These are phyloP conservation scores for Gorilla gorilla DNA, from an alignment of 2,113 vertebrate genomes.

Conservation along the genomic window DNA sequence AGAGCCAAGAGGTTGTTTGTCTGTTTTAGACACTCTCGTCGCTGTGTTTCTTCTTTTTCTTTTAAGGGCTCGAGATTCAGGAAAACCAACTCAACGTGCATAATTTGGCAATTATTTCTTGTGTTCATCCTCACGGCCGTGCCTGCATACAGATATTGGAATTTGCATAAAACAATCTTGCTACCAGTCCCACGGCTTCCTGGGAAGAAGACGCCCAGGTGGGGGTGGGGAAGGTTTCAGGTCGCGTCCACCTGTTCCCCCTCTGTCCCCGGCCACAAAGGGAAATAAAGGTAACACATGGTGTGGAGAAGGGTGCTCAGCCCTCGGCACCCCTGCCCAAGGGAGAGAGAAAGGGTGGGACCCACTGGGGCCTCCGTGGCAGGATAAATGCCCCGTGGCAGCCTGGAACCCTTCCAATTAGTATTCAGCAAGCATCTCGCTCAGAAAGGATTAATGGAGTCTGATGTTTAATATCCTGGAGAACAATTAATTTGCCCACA, in stretches of 20 bases:
- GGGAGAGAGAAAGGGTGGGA: background rate
- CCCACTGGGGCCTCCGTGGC: background rate
- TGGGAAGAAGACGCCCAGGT: conserved; percentile 53
- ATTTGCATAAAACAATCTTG: conserved; percentile 86
- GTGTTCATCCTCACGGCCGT: conserved; percentile 78
- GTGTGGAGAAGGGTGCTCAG: conserved; percentile 56
- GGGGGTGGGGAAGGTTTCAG: conserved; percentile 34
- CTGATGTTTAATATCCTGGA: conserved; percentile 99
- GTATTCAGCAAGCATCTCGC: conserved; percentile 94
- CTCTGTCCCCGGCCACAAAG: conserved; percentile 77
- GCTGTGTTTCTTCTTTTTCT: background rate
- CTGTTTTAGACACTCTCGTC: background rate
- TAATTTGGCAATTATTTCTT: conserved; percentile 86
- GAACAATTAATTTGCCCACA: conserved; percentile 99
- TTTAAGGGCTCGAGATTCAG: conserved; percentile 65
- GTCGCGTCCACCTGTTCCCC: conserved; percentile 73
- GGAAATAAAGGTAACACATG: conserved; percentile 75
- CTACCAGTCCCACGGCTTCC: background rate
- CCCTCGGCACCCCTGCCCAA: background rate
- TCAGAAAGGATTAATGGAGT: conserved; percentile 99
- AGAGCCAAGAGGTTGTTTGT: fast-evolving
- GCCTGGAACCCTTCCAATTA: conserved; percentile 86
- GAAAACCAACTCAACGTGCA: conserved; percentile 77
- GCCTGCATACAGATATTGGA: conserved; percentile 81
- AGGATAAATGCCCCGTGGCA: background rate